Base-by-base conservation (phyloP, 2,797 vertebrate genomes). In the Coccyzus lansbergi region DNA sequence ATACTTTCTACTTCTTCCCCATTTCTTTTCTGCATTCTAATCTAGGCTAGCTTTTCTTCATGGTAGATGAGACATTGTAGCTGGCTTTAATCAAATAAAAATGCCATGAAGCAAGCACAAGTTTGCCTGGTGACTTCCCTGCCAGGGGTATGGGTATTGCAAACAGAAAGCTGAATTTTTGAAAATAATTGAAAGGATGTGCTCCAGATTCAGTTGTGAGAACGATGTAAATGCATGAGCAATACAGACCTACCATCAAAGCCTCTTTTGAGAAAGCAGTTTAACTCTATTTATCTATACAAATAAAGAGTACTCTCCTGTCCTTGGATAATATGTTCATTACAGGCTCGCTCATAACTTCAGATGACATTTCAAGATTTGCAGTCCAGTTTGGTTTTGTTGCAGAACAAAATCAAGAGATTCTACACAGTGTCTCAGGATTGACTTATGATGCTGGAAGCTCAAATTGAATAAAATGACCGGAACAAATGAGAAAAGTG, bases 31-130 rank as follows among this genome's bases (percentile, higher is more conserved):
- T 93, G 72, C 52, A 88, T 95, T 97, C 96, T 96, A 95, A 91
- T 91, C 78, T 56, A 63, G 70, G 63, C 84, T 92, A 95, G 88
- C 7, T 96, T 97, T 96, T 83, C 90, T 62, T 95, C 86, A 92
- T 72, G 29, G 14, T 81, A 69, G 48, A 80, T 94, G 69, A 92
- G 85, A 79, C 81, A 76, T 26, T 19, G 20, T 68, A 92, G 62
- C 42, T 88, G 36, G 36, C 10, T 90, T 87, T 85, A 68, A 83
- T 49, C 15, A 68, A 68, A 87, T 9, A 33, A 20, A 44, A 87
- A 74, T 69, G 58, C 60, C 82, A 65, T 25, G 78, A 84, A 89
- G 49, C 29, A 90, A 56, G 36, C 10, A 82, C n/a, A 88, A 67
- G 48, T 83, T 88, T 77, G 38, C 44, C 71, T 13, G 29, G 21